phyloP scores from a whole-genome alignment of 2,113 vertebrate species.

The Peromyscus leucopus region DNA sequence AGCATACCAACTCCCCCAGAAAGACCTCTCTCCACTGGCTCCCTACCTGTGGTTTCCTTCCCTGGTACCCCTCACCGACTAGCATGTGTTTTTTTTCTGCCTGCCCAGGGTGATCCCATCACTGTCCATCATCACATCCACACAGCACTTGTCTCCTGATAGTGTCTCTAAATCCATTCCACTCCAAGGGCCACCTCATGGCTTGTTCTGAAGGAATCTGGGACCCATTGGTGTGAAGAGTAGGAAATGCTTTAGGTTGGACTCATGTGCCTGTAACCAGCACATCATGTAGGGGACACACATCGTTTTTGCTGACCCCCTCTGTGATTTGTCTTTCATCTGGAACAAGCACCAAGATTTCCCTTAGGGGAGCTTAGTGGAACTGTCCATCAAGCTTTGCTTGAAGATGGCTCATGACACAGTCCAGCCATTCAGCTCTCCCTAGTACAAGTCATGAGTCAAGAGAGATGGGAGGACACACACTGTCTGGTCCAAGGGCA shows the following conservation, averaged over 20 bases:
- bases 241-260: background rate
- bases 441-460: background rate
- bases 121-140: background rate
- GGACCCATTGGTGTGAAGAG: background rate
- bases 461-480: background rate
- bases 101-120: background rate
- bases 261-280: background rate
- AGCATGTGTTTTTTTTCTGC: background rate
- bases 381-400: background rate
- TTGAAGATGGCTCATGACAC: background rate
- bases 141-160: background rate
- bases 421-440: background rate
- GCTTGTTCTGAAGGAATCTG: background rate
- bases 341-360: background rate
- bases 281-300: rapidly evolving
- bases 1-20: background rate
- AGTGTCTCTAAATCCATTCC: background rate
- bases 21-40: rapidly evolving
- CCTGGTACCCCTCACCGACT: background rate
- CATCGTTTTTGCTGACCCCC: background rate
- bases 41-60: background rate
- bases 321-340: background rate
- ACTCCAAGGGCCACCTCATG: background rate
- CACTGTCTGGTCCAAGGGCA: background rate
- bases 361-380: background rate